Conservation (phyloP, 1,140 invertebrate species). For the Calephelis nemesis region DNA sequence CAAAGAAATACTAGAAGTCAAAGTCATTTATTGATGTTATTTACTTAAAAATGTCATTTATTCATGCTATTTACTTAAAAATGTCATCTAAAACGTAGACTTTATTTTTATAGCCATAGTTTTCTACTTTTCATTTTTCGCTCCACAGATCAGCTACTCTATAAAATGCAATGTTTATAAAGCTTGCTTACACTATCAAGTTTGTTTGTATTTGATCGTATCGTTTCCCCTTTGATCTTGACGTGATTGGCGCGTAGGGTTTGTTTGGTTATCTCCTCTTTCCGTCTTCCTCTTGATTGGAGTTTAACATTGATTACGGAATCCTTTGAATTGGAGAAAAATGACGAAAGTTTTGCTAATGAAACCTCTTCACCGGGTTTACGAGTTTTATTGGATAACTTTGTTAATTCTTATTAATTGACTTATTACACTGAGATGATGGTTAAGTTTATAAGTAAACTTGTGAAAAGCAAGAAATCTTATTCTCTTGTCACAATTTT, state of each 20-base stretch:
- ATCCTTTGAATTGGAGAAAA: slow-evolving; percentile 12
- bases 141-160: neutral
- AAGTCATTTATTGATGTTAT: no score
- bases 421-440: no score
- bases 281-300: slow-evolving; percentile 15
- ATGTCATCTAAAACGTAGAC: no score
- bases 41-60: no score
- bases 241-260: slow-evolving; percentile 1
- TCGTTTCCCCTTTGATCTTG: slow-evolving; percentile 8
- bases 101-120: no score
- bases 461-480: no score
- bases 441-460: no score
- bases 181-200: slow-evolving; percentile 16
- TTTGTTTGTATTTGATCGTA: slow-evolving; percentile 13
- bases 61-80: no score
- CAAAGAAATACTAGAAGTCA: no score
- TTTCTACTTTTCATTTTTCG: neutral
- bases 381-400: slow-evolving; percentile 5
- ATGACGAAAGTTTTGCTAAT: slow-evolving; percentile 6
- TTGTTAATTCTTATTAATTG: no score
- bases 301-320: slow-evolving; percentile 10
- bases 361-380: slow-evolving; percentile 1
- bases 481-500: no score
- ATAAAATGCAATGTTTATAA: slow-evolving; percentile 7
- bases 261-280: slow-evolving; percentile 5